phyloP scores from a whole-genome alignment of 2,888 invertebrate genomes.

The Isoperla grammatica region DNA sequence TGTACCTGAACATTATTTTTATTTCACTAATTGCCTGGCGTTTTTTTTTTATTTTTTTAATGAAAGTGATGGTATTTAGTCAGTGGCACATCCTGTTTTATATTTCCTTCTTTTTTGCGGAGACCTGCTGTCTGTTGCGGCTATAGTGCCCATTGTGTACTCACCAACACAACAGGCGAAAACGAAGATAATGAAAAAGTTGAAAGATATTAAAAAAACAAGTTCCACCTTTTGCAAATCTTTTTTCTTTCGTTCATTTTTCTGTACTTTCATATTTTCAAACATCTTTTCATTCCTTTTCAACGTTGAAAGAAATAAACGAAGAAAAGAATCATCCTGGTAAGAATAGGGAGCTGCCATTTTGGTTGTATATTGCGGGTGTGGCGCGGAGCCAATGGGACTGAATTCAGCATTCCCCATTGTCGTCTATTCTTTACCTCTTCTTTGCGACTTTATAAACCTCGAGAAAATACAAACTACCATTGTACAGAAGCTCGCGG shows the following conservation, averaged over 20 bases:
- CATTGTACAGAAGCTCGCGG: neutral
- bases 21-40: no score
- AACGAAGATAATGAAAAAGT: conserved; percentile 15
- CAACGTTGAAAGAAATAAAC: conserved; percentile 14
- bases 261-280: conserved; percentile 22
- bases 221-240: conserved; percentile 18
- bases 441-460: conserved; percentile 18
- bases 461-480: conserved; percentile 15
- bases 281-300: conserved; percentile 18
- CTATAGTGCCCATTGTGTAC: neutral
- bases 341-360: conserved; percentile 24
- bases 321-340: conserved; percentile 21
- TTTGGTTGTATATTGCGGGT: conserved; percentile 24
- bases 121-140: neutral
- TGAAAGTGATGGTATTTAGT: no score
- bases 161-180: conserved; percentile 8
- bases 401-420: conserved; percentile 9
- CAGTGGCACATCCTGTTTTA: neutral
- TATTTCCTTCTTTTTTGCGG: neutral
- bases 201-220: conserved; percentile 1
- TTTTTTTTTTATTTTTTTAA: no score
- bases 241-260: conserved; percentile 12
- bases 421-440: conserved; percentile 13
- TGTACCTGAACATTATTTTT: no score
- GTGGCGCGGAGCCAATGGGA: conserved; percentile 17